Evolutionary conservation across 2,888 invertebrate genomes (phyloP), one percentile per base, ranked within the genome.

Genomic region (Dasypolia templi): DNA sequence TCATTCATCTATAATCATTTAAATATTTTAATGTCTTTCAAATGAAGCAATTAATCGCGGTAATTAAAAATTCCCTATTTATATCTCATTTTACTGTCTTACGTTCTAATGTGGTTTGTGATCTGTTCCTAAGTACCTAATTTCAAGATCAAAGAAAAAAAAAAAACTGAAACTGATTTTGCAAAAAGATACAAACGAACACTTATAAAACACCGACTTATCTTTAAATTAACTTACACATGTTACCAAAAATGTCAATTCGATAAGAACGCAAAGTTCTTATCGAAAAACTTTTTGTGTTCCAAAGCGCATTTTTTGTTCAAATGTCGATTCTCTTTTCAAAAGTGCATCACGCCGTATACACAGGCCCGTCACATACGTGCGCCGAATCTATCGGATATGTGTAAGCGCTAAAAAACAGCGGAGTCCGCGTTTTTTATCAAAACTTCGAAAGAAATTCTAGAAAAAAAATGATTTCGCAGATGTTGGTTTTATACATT

Each of bases 401-500:
- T 77, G 76, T 76, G 77, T 90, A 92, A 92, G 91, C 92, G 90
- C 89, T 92, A 93, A 95, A 95, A 95, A 95, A 94, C 91, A 77
- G 83, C 88, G 83, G 87, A 87, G 83, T 90, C 92, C 89, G 77
- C 83, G 85, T 93, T 95, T 95, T 95, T 93, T 91, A 90, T 71
- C 70, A 68, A 79, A 85, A 79, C 88, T 87, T 87, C 91, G 82
- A 94, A 94, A 95, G 93, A 95, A 94, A 94, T 94, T 92, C 84
- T 78, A 69, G 83, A 91, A 94, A 95, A 94, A 93, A 95, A 92
- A 79, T 92, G 93, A 95, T 95, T 95, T 96, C 91, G 96, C 95
- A 96, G 96, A 96, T 96, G 96, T 95, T 95, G 93, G 92, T 94
- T 95, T 94, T 94, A 94, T 94, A 94, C 94, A 95, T 94, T 94